Evolutionary conservation across 2,113 vertebrate genomes (phyloP).

Genomic region (Stegostoma tigrinum): DNA sequence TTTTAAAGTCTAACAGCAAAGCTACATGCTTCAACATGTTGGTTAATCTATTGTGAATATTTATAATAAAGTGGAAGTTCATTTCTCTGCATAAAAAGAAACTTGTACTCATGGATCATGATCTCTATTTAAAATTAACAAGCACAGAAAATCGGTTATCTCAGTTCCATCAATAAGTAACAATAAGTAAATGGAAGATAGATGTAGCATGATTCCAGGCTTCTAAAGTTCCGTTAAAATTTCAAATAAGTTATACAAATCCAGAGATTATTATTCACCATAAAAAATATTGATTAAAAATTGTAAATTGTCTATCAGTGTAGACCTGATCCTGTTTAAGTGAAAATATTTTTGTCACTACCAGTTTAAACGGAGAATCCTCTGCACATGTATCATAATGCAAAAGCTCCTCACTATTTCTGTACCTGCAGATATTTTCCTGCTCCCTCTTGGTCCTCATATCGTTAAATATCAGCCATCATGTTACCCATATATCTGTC

Average conservation of each 20-base stretch:
- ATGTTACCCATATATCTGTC: neutral
- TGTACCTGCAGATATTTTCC: neutral
- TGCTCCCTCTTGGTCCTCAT: neutral
- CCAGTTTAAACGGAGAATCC: neutral
- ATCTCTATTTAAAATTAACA: neutral
- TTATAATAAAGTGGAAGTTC: neutral
- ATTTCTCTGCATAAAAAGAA: neutral
- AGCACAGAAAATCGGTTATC: neutral
- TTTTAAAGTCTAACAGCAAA: neutral
- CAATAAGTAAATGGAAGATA: neutral
- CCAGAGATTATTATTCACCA: neutral
- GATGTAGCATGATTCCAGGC: neutral
- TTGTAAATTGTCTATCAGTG: neutral
- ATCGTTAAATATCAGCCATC: neutral
- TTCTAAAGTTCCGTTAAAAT: neutral
- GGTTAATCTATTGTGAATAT: neutral
- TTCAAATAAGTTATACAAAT: neutral
- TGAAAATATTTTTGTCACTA: neutral
- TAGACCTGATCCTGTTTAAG: neutral
- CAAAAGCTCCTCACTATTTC: neutral
- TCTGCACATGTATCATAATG: neutral
- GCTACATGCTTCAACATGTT: neutral
- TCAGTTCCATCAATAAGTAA: conserved; percentile 14
- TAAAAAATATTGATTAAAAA: neutral
- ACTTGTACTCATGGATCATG: neutral